Evolutionary conservation across 2,797 vertebrate species (phyloP).

Genomic region (Euphonia xanthogaster): DNA sequence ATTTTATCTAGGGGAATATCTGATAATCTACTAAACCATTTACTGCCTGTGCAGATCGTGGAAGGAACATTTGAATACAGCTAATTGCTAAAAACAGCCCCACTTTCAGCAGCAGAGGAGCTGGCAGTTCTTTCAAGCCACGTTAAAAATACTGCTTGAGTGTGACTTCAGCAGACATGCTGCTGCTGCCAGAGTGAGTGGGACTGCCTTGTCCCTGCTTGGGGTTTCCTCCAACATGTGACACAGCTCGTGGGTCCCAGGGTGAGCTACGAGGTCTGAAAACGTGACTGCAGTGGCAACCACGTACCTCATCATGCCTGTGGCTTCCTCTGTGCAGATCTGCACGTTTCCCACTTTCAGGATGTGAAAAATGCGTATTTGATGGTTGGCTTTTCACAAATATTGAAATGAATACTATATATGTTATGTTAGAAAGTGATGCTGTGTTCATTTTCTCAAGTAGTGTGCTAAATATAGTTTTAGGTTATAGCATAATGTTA

Average conservation of each 20-base stretch:
- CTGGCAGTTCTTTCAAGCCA: constrained; percentile 13
- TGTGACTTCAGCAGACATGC: constrained; percentile 13
- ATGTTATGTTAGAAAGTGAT: no score
- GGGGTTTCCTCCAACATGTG: background rate
- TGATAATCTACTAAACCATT: background rate
- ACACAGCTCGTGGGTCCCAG: background rate
- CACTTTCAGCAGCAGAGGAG: constrained; percentile 20
- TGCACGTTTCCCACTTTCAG: background rate
- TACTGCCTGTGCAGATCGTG: background rate
- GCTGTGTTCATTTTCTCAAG: no score
- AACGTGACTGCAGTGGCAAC: background rate
- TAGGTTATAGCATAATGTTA: no score
- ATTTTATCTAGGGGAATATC: background rate
- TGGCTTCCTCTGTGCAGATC: background rate
- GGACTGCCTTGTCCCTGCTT: background rate
- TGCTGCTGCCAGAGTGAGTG: background rate
- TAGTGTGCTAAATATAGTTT: no score
- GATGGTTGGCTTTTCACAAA: no score
- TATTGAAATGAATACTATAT: no score
- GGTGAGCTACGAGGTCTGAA: background rate
- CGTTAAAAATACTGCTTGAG: constrained; percentile 29
- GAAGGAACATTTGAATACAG: constrained; percentile 1
- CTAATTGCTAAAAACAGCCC: constrained; percentile 32
- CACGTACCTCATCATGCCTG: accelerated
- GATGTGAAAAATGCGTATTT: no score